A percentile compares a stretch with the other conserved stretches of the same genome.
These are phyloP conservation scores for Xestoiulus laeticollis DNA, from an alignment of 2,888 invertebrate species.

Conservation along the genomic window DNA sequence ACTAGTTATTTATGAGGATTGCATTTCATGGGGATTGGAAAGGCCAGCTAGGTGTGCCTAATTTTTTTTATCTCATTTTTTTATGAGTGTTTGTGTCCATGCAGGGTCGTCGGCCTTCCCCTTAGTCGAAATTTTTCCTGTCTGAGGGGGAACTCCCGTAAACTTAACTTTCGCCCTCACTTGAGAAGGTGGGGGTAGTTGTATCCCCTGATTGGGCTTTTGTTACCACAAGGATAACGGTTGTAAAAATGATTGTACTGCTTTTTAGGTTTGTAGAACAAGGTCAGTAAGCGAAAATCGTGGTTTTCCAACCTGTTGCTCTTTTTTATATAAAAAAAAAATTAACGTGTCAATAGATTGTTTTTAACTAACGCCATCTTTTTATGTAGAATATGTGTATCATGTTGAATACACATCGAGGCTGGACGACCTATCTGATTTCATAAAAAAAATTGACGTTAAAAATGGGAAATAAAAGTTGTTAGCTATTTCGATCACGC, in stretches of 20 bases:
- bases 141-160: not conserved
- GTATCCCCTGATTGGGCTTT: not conserved
- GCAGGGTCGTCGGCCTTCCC: slow-evolving; percentile 11
- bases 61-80: not conserved
- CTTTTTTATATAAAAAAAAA: not conserved
- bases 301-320: slow-evolving; percentile 18
- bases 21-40: not conserved
- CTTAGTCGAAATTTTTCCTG: not conserved
- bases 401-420: not conserved
- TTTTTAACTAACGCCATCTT: slow-evolving; percentile 18
- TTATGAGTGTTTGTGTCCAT: not conserved
- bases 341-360: not conserved
- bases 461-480: not conserved
- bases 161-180: slow-evolving; percentile 10
- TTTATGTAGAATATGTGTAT: not conserved
- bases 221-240: slow-evolving; percentile 34
- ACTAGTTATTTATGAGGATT: slow-evolving; percentile 13
- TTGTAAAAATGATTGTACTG: slow-evolving; percentile 28
- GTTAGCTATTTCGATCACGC: not conserved
- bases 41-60: not conserved
- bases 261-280: slow-evolving; percentile 51
- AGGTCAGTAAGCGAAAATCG: slow-evolving; percentile 43
- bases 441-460: not conserved
- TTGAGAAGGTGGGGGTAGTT: not conserved
- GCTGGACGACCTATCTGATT: not conserved